A percentile compares a stretch with the other conserved stretches of the same genome.
Conservation (phyloP, 1,140 invertebrate species). For the Penaeus japonicus region DNA sequence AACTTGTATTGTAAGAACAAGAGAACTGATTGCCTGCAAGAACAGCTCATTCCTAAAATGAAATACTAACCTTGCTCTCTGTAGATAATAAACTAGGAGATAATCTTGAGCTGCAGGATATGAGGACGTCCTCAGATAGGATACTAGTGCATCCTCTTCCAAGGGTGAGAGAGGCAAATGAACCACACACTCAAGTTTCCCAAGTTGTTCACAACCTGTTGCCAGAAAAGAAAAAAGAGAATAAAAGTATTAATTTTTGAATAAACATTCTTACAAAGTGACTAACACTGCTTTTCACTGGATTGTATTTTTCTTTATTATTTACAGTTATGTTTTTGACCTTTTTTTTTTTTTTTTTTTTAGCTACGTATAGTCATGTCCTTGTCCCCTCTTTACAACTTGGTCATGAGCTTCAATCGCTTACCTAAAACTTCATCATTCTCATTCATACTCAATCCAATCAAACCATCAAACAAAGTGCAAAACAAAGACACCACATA, state of each 20-base stretch:
- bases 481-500: neutral
- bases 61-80: slow-evolving; percentile 62
- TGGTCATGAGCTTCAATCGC: too few relatives aligned
- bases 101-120: slow-evolving; percentile 66
- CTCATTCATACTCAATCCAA: neutral
- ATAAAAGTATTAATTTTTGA: neutral
- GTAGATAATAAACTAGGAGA: slow-evolving; percentile 67
- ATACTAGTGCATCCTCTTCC: slow-evolving; percentile 69
- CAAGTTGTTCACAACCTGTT: slow-evolving; percentile 65
- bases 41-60: neutral
- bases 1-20: neutral
- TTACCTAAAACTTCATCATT: too few relatives aligned
- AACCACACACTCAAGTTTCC: slow-evolving; percentile 68
- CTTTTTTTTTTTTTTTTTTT: neutral
- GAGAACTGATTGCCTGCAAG: neutral
- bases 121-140: slow-evolving; percentile 67
- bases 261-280: neutral
- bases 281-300: neutral
- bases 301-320: neutral
- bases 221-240: slow-evolving; percentile 54
- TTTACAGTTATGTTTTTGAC: neutral
- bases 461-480: neutral
- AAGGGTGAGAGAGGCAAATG: slow-evolving; percentile 67
- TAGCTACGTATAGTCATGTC: neutral
- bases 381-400: too few relatives aligned